A percentile compares a stretch with the other conserved stretches of the same genome.
These are phyloP conservation scores for Octopus sinensis DNA, from an alignment of 1,140 invertebrate species.

Conservation along the genomic window DNA sequence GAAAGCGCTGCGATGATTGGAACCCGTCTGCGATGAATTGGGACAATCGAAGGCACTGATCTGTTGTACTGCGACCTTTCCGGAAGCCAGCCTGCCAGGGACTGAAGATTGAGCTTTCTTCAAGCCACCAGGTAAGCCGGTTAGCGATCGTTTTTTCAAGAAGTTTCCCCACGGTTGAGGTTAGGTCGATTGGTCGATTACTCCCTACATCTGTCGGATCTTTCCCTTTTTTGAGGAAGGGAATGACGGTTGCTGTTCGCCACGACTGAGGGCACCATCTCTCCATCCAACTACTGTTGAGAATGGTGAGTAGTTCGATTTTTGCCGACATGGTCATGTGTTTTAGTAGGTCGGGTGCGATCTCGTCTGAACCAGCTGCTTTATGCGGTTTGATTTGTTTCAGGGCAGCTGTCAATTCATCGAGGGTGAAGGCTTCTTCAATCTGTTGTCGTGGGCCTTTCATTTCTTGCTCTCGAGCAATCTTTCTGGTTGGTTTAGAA, in stretches of 20 bases:
- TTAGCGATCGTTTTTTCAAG: background rate
- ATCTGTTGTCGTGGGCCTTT: background rate
- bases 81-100: conserved; percentile 3
- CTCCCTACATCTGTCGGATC: conserved; percentile 2
- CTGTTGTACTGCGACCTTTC: background rate
- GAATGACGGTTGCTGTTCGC: background rate
- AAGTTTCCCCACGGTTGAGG: background rate
- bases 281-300: background rate
- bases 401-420: background rate
- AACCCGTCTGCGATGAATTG: conserved; percentile 4
- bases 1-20: background rate
- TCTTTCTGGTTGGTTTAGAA: background rate
- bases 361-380: background rate
- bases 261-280: background rate
- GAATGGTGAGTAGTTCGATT: background rate
- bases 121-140: background rate
- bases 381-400: background rate
- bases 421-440: background rate
- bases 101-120: background rate
- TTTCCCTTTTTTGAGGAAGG: conserved; percentile 1
- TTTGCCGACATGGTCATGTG: background rate
- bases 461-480: background rate
- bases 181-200: background rate
- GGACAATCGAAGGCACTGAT: conserved; percentile 7
- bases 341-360: background rate